Percentiles rank a stretch among this genome's conserved stretches.
These are phyloP conservation scores for Ondatra zibethicus DNA, from an alignment of 2,113 vertebrate species.

Conservation along the genomic window DNA sequence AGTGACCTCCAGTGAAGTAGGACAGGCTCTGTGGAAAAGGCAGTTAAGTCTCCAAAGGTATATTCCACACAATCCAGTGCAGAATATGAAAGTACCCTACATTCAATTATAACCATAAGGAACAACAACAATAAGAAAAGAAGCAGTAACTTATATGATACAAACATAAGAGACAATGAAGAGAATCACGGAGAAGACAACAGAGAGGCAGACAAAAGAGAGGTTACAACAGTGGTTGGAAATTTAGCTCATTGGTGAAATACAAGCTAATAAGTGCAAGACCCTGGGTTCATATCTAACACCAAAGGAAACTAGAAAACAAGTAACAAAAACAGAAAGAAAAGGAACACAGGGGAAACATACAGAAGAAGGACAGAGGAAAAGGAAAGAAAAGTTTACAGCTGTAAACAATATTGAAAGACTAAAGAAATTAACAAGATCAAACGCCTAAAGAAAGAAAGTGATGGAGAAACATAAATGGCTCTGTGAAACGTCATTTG, in stretches of 20 bases:
- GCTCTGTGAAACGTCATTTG: constrained; percentile 17
- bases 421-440: not conserved
- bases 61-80: not conserved
- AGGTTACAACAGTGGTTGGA: not conserved
- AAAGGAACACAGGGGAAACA: not conserved
- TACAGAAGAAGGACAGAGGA: not conserved
- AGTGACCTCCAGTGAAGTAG: not conserved
- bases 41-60: not conserved
- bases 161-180: constrained; percentile 4
- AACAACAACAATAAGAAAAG: not conserved
- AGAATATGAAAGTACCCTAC: constrained; percentile 11
- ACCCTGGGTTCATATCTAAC: not conserved
- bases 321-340: not conserved
- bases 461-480: not conserved
- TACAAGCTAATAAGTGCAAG: too few relatives aligned
- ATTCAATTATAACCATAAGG: not conserved
- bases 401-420: not conserved
- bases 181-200: not conserved
- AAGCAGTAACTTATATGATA: not conserved
- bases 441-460: not conserved
- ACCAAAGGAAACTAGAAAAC: not conserved
- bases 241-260: not conserved
- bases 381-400: not conserved
- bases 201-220: not conserved
- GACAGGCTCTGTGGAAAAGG: not conserved